Percentiles rank a stretch among this genome's conserved stretches.
These are phyloP conservation scores for Pseudochirops corinnae DNA, from an alignment of 2,797 vertebrate species.

Conservation along the genomic window DNA sequence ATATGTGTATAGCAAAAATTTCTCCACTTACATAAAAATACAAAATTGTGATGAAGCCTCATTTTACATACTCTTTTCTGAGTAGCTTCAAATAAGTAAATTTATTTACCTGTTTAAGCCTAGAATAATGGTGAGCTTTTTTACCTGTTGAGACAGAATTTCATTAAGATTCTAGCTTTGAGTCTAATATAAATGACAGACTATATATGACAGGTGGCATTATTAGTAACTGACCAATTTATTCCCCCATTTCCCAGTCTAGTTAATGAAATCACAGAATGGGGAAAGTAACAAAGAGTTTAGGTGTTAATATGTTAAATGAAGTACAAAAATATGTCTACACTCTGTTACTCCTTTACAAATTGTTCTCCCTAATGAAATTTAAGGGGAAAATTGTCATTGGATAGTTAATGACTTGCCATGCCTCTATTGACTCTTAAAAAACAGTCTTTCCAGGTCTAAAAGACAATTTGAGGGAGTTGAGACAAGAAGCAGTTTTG, in stretches of 20 bases:
- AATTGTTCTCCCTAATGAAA: neutral
- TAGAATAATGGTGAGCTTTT: neutral
- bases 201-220: neutral
- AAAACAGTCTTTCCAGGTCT: neutral
- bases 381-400: neutral
- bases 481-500: neutral
- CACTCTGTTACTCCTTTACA: neutral
- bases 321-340: neutral
- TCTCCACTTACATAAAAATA: conserved; percentile 30
- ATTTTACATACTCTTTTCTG: conserved; percentile 45
- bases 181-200: neutral
- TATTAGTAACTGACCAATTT: neutral
- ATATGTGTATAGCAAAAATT: conserved; percentile 11
- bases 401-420: neutral
- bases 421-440: neutral
- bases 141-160: conserved; percentile 13
- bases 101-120: conserved; percentile 49
- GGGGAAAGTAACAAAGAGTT: neutral
- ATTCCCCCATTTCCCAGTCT: neutral
- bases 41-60: conserved; percentile 21
- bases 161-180: conserved; percentile 46
- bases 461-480: neutral
- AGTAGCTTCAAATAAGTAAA: conserved; percentile 27
- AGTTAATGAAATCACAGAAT: neutral
- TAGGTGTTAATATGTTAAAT: neutral